phyloP scores from a whole-genome alignment of 2,797 vertebrate species.

The Hypotaenidia philippensis region DNA sequence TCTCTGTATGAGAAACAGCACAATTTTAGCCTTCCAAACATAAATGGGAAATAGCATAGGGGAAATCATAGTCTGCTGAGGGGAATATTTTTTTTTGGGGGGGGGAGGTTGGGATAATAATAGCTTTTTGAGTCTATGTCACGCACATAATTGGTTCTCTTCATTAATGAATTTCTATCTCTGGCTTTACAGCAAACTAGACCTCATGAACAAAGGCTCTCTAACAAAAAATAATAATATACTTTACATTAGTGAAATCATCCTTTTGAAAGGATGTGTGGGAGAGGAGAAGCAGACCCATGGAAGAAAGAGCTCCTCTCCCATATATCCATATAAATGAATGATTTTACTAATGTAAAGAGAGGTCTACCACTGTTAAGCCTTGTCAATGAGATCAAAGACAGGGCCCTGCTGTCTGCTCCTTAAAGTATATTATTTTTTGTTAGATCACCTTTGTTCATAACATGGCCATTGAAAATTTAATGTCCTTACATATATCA shows the following conservation, averaged over 20 bases:
- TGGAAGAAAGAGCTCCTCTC: neutral
- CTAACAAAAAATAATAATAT: neutral
- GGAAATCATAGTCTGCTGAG: neutral
- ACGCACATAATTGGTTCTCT: neutral
- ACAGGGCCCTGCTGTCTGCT: neutral
- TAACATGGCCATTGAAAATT: slow-evolving; percentile 55
- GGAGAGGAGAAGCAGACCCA: neutral
- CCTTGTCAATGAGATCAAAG: slow-evolving; percentile 46
- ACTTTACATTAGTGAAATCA: neutral
- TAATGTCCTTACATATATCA: slow-evolving; percentile 64
- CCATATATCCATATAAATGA: slow-evolving; percentile 1
- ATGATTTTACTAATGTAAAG: slow-evolving; percentile 33
- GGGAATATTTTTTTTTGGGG: neutral
- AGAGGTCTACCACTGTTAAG: slow-evolving; percentile 28
- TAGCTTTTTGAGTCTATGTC: neutral
- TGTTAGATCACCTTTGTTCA: slow-evolving; percentile 66
- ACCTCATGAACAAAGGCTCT: neutral
- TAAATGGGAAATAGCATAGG: neutral
- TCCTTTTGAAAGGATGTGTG: neutral
- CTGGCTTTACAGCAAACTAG: neutral
- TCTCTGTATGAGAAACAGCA: neutral
- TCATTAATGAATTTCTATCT: neutral
- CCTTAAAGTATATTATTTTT: slow-evolving; percentile 60
- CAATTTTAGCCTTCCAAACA: slow-evolving; percentile 19
- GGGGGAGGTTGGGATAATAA: neutral